Evolutionary conservation across 2,113 vertebrate genomes (phyloP).

Genomic region (Anarhynchus alexandrinus): DNA sequence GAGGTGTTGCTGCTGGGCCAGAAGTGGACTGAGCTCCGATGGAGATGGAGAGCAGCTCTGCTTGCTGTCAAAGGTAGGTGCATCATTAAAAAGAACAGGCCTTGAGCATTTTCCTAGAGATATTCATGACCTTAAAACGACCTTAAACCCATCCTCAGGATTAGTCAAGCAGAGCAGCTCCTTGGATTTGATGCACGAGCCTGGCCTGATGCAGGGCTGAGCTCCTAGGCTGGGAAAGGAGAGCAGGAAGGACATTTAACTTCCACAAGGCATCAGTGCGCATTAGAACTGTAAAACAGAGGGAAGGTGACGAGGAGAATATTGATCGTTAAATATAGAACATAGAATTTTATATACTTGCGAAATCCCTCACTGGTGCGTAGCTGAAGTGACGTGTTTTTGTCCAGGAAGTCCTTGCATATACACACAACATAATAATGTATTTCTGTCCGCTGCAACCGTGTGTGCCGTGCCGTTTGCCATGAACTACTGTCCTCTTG

Average conservation of each 20-base stretch:
- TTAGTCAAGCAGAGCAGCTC: background rate
- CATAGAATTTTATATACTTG: background rate
- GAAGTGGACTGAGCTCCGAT: background rate
- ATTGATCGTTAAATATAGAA: background rate
- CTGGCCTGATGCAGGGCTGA: background rate
- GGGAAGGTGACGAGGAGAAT: background rate
- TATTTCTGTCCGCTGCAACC: background rate
- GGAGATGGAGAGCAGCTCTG: background rate
- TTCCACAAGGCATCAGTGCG: too few relatives aligned
- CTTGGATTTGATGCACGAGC: background rate
- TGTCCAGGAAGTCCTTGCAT: background rate
- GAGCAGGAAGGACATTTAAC: background rate
- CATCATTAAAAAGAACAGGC: background rate
- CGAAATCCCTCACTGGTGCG: background rate
- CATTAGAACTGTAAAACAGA: background rate
- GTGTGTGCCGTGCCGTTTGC: background rate
- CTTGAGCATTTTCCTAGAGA: background rate
- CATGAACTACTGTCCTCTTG: constrained; percentile 3
- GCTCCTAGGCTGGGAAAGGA: background rate
- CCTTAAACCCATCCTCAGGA: background rate
- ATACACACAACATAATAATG: too few relatives aligned
- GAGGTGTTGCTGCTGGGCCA: background rate
- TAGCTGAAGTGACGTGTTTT: background rate
- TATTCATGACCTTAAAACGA: background rate
- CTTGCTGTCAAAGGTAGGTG: background rate